Base-by-base conservation (phyloP, 2,888 invertebrate species). In the Petrolisthes manimaculis region DNA sequence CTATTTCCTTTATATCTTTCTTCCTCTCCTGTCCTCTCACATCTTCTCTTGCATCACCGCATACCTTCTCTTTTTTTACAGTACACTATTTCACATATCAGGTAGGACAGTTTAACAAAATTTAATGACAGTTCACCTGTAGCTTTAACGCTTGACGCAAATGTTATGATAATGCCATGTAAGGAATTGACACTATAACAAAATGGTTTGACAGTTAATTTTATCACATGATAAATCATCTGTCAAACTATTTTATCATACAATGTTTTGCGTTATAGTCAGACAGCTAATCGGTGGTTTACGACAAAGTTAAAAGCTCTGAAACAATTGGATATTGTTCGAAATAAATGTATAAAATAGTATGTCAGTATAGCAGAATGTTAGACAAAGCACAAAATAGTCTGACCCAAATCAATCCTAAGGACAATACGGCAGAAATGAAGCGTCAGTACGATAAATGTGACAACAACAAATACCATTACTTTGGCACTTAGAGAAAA, bases 261-360 rank as follows among this genome's bases (percentile, higher is more conserved):
- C 74, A 74, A 1, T 8, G 9, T 74, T 74, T 74, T 74, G 74
- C 74, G n/a, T 74, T 74, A 74, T 74, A 74, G 74, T 18, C 1
- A 3, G 74, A 74, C 74, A 74, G n/a, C 74, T 74, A 18, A 18
- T 74, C 74, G 1, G 74, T 74, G 74, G 21, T 24, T 74, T 18
- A 74, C n/a, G 74, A 74, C 74, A 74, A 74, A 74, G 74, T n/a
- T 74, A 12, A 74, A 21, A 74, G 74, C 24, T 74, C 74, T 74
- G 74, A 74, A n/a, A 74, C 74, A 74, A 21, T 61, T 9, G 0
- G 18, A 61, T 18, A 61, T 61, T 61, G 61, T 61, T 61, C 61
- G 61, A 61, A 61, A 61, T 18, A 61, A 61, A 74, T n/a, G 9
- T 1, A 74, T n/a, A 74, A 74, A 74, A 74, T 74, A n/a, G 18